Evolutionary conservation across 2,113 vertebrate species (phyloP).

Genomic region (Suncus etruscus): DNA sequence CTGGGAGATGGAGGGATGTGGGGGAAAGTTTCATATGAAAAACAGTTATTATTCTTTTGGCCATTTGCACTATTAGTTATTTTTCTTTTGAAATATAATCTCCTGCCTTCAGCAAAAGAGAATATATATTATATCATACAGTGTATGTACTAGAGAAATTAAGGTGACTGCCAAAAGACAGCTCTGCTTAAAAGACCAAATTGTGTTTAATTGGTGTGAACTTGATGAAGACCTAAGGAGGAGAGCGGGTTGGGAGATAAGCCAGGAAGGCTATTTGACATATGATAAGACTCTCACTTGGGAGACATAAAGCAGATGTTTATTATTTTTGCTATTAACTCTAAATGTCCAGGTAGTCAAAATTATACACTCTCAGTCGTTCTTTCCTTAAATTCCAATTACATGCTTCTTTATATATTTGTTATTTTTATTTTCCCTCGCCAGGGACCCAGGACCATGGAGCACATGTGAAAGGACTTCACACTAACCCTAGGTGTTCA

Average conservation of each 20-base stretch:
- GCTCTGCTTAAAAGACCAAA: constrained; percentile 66
- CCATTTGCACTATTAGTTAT: constrained; percentile 64
- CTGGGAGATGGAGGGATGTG: constrained; percentile 1
- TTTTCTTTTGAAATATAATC: constrained; percentile 77
- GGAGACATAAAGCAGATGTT: constrained; percentile 63
- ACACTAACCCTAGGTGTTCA: too few species aligned
- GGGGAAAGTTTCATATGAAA: constrained; percentile 51
- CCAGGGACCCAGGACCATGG: too few species aligned
- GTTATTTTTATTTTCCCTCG: too few species aligned
- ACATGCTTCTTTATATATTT: background rate
- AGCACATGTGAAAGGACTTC: too few species aligned
- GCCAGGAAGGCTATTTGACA: constrained; percentile 61
- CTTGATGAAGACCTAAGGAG: constrained; percentile 58
- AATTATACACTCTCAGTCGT: background rate
- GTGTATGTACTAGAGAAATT: constrained; percentile 63
- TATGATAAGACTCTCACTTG: constrained; percentile 68
- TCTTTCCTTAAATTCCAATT: background rate
- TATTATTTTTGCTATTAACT: constrained; percentile 68
- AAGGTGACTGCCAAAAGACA: constrained; percentile 66
- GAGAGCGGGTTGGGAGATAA: constrained; percentile 50
- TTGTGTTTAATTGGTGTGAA: constrained; percentile 75
- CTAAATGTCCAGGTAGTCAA: constrained; percentile 49
- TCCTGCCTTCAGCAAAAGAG: constrained; percentile 49
- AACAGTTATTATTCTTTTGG: constrained; percentile 66
- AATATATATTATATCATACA: constrained; percentile 47